phyloP scores from a whole-genome alignment of 2,888 invertebrate species.

The Bhutanitis thaidina region DNA sequence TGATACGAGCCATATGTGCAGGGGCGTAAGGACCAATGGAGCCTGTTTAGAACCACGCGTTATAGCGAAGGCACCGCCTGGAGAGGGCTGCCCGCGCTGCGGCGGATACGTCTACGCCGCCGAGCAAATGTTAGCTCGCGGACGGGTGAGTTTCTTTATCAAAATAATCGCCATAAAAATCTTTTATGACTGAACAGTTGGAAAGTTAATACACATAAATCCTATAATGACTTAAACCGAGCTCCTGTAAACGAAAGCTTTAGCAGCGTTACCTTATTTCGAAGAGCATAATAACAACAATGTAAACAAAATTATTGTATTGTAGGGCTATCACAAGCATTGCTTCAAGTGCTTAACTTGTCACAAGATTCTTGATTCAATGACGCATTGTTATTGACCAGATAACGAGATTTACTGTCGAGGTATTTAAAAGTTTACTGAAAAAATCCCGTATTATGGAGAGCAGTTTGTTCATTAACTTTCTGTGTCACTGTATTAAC shows the following conservation, averaged over 20 bases:
- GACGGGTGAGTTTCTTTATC: constrained; percentile 84
- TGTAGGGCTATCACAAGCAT: constrained; percentile 92
- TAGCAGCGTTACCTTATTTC: neutral
- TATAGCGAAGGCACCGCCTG: constrained; percentile 90
- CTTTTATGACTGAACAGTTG: neutral
- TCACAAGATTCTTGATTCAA: constrained; percentile 91
- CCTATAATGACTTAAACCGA: neutral
- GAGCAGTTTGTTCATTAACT: constrained; percentile 48
- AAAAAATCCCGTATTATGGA: constrained; percentile 25
- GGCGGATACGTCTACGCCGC: constrained; percentile 94
- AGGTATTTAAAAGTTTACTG: constrained; percentile 80
- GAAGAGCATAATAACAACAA: neutral
- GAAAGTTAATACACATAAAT: neutral
- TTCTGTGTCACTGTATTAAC: constrained; percentile 60
- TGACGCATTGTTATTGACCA: constrained; percentile 95
- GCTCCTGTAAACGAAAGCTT: neutral
- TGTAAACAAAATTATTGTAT: constrained; percentile 41
- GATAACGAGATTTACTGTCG: constrained; percentile 95
- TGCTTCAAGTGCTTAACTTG: constrained; percentile 94
- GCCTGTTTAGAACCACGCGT: constrained; percentile 85
- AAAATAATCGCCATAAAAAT: neutral
- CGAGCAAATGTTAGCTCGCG: constrained; percentile 94
- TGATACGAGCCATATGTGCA: constrained; percentile 50
- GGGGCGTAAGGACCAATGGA: constrained; percentile 77
- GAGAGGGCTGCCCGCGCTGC: constrained; percentile 93